phyloP scores from a whole-genome alignment of 2,113 vertebrate genomes.

The Ornithorhynchus anatinus region DNA sequence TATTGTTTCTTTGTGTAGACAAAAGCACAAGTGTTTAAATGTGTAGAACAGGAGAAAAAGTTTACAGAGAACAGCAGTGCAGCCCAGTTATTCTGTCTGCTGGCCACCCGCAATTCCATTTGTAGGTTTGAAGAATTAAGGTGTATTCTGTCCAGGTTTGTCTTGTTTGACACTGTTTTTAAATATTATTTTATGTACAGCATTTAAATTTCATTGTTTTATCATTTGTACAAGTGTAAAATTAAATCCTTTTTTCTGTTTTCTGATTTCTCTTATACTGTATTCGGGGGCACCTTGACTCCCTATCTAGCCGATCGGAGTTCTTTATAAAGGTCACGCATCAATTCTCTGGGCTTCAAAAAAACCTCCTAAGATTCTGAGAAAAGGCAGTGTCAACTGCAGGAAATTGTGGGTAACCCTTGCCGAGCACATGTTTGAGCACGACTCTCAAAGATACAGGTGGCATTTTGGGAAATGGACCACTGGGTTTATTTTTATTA shows the following conservation, averaged over 20 bases:
- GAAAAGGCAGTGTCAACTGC: too few relatives aligned
- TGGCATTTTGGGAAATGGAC: too few relatives aligned
- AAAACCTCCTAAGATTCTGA: too few relatives aligned
- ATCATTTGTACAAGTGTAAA: slow-evolving; percentile 70
- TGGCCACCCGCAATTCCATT: slow-evolving; percentile 56
- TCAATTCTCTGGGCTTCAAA: not conserved
- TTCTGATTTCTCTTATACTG: slow-evolving; percentile 17
- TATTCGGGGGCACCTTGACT: not conserved
- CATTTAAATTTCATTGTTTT: slow-evolving; percentile 60
- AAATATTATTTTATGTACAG: slow-evolving; percentile 57
- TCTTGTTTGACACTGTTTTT: slow-evolving; percentile 63
- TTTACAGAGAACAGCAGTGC: slow-evolving; percentile 61
- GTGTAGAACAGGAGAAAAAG: slow-evolving; percentile 52
- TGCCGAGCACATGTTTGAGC: too few relatives aligned
- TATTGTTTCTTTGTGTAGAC: slow-evolving; percentile 60
- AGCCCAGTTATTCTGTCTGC: slow-evolving; percentile 64
- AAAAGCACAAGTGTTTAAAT: slow-evolving; percentile 77
- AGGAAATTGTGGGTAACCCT: too few relatives aligned
- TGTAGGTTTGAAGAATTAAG: slow-evolving; percentile 57
- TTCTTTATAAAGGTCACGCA: not conserved
- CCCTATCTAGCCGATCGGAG: not conserved
- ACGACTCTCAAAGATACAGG: too few relatives aligned
- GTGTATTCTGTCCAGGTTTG: slow-evolving; percentile 51
- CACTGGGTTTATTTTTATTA: too few relatives aligned
- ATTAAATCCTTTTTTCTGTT: slow-evolving; percentile 48